phyloP scores from a whole-genome alignment of 2,888 invertebrate species.

The Helleia helle region DNA sequence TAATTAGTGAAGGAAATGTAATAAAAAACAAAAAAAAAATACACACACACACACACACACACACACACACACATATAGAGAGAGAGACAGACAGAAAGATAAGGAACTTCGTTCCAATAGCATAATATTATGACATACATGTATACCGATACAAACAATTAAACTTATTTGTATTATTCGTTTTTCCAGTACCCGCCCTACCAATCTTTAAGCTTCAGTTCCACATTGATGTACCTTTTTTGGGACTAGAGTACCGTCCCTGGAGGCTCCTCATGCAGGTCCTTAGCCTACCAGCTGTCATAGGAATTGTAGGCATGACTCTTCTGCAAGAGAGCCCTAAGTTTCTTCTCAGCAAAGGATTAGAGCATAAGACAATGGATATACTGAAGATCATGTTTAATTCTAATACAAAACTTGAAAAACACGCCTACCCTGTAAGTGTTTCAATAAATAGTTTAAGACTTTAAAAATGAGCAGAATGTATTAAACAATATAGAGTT shows the following conservation, averaged over 20 bases:
- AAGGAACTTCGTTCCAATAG: no score
- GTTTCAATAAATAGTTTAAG: no score
- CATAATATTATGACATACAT: no score
- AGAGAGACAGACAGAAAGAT: no score
- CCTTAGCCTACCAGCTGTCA: conserved; percentile 75
- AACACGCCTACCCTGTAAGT: neutral
- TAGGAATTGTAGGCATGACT: conserved; percentile 71
- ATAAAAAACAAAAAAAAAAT: no score
- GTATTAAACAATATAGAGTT: no score
- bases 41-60: no score
- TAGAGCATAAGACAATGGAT: conserved; percentile 25
- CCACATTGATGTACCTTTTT: conserved; percentile 29
- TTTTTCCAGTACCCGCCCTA: conserved; percentile 38
- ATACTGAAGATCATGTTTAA: neutral
- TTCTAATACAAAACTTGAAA: neutral
- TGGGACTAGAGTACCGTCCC: conserved; percentile 71
- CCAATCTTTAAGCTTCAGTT: conserved; percentile 34
- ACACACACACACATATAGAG: no score
- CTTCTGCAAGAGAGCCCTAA: conserved; percentile 84
- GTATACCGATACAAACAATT: no score
- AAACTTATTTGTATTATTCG: no score
- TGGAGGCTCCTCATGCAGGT: conserved; percentile 82
- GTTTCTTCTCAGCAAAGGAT: conserved; percentile 77
- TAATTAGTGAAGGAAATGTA: no score
- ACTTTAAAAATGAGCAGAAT: no score